Percentiles rank a stretch among this genome's conserved stretches.
phyloP scores from a whole-genome alignment of 37 sponge, comb jelly and placozoan species.

The Halisarca cf. caerulea region DNA sequence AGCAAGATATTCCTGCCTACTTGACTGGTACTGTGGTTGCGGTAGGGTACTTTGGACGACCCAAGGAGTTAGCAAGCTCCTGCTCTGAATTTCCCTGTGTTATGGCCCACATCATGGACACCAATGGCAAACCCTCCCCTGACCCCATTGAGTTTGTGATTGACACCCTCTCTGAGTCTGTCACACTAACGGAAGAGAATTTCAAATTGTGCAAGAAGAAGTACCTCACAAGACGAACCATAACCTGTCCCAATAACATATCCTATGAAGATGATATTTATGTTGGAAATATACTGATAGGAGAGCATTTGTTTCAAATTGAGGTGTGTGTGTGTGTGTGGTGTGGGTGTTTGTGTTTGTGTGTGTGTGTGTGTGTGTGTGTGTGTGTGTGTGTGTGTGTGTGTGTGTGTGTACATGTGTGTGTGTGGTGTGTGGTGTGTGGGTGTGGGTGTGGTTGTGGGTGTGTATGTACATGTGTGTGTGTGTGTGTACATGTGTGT shows the following conservation, averaged over 20 bases:
- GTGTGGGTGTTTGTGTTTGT: background rate
- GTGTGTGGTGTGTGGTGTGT: too few relatives aligned
- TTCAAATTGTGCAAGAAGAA: slow-evolving; percentile 5
- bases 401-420: background rate
- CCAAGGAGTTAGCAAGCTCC: background rate
- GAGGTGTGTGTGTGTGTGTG: background rate
- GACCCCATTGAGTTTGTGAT: slow-evolving; percentile 21
- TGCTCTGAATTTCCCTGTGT: slow-evolving; percentile 4
- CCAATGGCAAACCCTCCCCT: background rate
- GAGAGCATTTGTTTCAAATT: background rate
- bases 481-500: too few relatives aligned
- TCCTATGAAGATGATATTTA: background rate
- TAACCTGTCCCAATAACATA: slow-evolving; percentile 1
- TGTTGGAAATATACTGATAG: background rate
- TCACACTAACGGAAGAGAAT: background rate
- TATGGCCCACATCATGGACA: background rate
- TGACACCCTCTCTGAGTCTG: slow-evolving; percentile 25
- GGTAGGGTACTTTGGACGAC: background rate
- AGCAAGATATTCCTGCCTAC: background rate
- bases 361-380: slow-evolving; percentile 18
- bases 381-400: slow-evolving; percentile 43
- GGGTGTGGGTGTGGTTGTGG: background rate
- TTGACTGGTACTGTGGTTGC: background rate
- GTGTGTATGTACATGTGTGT: background rate
- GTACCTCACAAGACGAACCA: background rate